Conservation (phyloP, 1,140 invertebrate species). For the Whitmania pigra region DNA sequence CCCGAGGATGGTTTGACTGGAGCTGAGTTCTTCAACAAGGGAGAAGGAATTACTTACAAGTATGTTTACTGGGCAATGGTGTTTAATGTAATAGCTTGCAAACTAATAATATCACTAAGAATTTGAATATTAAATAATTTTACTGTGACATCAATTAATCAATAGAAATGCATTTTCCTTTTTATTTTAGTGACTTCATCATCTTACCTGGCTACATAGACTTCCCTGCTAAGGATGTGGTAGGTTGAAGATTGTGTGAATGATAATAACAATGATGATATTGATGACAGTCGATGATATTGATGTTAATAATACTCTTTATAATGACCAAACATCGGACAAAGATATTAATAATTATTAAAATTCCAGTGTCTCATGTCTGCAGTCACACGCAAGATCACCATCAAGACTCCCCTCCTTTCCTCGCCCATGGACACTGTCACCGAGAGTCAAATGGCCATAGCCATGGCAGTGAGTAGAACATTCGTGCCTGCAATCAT, state of each 20-base stretch:
- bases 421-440: slow-evolving; percentile 99
- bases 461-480: slow-evolving; percentile 73
- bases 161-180: not conserved
- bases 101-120: no score
- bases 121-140: no score
- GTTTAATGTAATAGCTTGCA: not conserved
- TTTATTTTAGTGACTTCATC: slow-evolving; percentile 17
- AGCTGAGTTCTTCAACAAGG: slow-evolving; percentile 63
- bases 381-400: slow-evolving; percentile 50
- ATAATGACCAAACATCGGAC: not conserved
- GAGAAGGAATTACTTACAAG: slow-evolving; percentile 84
- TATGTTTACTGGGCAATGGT: slow-evolving; percentile 39
- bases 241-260: not conserved
- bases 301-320: not conserved
- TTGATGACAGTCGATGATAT: not conserved
- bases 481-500: not conserved
- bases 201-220: slow-evolving; percentile 17
- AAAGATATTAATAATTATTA: not conserved
- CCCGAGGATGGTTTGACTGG: slow-evolving; percentile 62
- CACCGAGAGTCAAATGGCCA: slow-evolving; percentile 97
- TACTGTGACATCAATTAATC: no score
- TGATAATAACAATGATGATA: not conserved
- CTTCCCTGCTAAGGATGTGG: slow-evolving; percentile 15
- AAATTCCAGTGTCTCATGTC: slow-evolving; percentile 14
- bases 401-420: slow-evolving; percentile 78